Conservation (phyloP, 2,113 vertebrate genomes). For the Eurystomus gularis region DNA sequence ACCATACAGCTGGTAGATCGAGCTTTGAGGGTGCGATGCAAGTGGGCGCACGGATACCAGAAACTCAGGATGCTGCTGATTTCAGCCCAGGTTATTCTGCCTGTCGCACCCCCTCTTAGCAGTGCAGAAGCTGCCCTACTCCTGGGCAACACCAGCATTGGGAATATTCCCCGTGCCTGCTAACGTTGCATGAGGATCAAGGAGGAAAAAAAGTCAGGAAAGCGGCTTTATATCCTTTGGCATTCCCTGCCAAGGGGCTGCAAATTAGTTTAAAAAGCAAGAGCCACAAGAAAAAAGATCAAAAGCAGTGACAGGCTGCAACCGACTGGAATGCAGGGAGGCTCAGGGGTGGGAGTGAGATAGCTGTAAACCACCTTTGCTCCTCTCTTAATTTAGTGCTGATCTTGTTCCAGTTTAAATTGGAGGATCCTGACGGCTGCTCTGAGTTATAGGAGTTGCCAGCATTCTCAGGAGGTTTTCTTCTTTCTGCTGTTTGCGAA, state of each 20-base stretch:
- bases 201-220: not conserved
- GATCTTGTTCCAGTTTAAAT: constrained; percentile 5
- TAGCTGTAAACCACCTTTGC: constrained; percentile 18
- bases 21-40: not conserved
- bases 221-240: not conserved
- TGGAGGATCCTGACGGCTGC: constrained; percentile 11
- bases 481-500: not conserved
- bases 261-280: constrained; percentile 1
- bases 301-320: not conserved
- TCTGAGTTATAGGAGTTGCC: constrained; percentile 15
- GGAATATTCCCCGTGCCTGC: not conserved
- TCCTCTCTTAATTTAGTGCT: constrained; percentile 15
- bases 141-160: not conserved
- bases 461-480: constrained; percentile 25
- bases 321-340: not conserved
- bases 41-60: not conserved
- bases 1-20: not conserved
- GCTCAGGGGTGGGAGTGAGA: not conserved
- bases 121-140: not conserved
- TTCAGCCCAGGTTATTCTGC: not conserved
- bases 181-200: accelerated
- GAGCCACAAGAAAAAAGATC: not conserved
- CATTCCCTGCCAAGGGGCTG: not conserved
- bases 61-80: not conserved
- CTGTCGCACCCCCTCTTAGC: not conserved